Evolutionary conservation across 2,888 invertebrate genomes (phyloP).

Genomic region (Amiota minor): DNA sequence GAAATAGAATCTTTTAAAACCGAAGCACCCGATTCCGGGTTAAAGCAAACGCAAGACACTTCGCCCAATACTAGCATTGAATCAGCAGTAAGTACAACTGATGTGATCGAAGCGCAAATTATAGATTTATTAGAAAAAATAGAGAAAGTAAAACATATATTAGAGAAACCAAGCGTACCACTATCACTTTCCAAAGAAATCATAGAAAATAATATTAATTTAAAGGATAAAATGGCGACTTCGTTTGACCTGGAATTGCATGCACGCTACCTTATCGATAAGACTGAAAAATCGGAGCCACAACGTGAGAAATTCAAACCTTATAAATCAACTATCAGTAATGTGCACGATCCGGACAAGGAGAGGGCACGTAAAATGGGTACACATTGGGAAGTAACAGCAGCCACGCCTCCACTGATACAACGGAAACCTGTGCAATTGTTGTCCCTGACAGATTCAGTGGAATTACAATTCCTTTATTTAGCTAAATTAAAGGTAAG

Average conservation of each 20-base stretch:
- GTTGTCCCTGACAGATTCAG: conserved; percentile 68
- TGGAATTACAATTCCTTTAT: conserved; percentile 66
- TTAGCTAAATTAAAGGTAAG: conserved; percentile 66
- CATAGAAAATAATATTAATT: conserved; percentile 15
- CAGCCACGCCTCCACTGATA: conserved; percentile 71
- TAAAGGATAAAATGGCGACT: background rate
- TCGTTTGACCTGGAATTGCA: conserved; percentile 61
- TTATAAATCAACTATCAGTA: conserved; percentile 68
- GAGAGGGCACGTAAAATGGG: conserved; percentile 66
- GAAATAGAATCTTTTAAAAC: conserved; percentile 66
- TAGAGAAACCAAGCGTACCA: conserved; percentile 28
- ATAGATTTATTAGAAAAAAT: conserved; percentile 47
- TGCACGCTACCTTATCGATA: conserved; percentile 66
- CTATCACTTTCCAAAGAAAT: conserved; percentile 13
- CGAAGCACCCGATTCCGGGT: conserved; percentile 45
- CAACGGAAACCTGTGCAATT: conserved; percentile 64
- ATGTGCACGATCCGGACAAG: conserved; percentile 71
- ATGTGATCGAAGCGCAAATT: conserved; percentile 49
- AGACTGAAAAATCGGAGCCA: conserved; percentile 52
- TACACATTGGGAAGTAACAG: conserved; percentile 71
- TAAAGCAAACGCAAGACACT: background rate
- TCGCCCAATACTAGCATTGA: conserved; percentile 21
- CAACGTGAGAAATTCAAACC: conserved; percentile 68
- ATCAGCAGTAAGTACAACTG: conserved; percentile 23
- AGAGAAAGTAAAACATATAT: background rate